Evolutionary conservation across 2,113 vertebrate species (phyloP).

Genomic region (Hepsetus odoe): DNA sequence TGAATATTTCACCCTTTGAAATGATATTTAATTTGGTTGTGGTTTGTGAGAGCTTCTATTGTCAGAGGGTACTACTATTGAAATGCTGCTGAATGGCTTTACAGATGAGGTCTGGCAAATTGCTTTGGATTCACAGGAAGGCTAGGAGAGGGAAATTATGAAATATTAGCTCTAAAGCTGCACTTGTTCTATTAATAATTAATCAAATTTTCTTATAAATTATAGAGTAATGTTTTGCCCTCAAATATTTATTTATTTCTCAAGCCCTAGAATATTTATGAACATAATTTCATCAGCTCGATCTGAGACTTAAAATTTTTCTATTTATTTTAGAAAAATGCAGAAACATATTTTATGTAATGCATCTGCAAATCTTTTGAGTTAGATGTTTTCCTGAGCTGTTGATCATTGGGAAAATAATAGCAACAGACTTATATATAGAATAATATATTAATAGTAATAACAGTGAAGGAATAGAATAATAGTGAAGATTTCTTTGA

Average conservation of each 20-base stretch:
- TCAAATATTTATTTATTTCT: constrained; percentile 47
- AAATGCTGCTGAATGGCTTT: not conserved
- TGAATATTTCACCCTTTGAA: constrained; percentile 6
- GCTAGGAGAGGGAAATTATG: not conserved
- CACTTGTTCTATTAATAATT: constrained; percentile 38
- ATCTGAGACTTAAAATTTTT: not conserved
- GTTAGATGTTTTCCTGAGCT: not conserved
- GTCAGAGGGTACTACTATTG: constrained; percentile 23
- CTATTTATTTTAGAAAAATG: not conserved
- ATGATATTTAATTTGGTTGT: constrained; percentile 27
- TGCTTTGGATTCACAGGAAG: constrained; percentile 6
- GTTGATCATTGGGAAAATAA: not conserved
- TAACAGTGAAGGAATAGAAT: no score
- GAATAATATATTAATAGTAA: no score
- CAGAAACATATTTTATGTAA: not conserved
- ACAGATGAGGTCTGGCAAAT: constrained; percentile 8
- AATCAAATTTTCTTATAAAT: constrained; percentile 41
- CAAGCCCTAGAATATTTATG: constrained; percentile 40
- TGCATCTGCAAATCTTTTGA: not conserved
- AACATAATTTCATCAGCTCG: not conserved
- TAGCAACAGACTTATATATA: no score
- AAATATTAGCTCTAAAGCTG: constrained; percentile 28
- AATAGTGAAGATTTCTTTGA: no score
- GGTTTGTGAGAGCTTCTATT: not conserved
- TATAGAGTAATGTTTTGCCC: constrained; percentile 37